Conservation (phyloP, 2,113 vertebrate genomes). For the Aix galericulata region DNA sequence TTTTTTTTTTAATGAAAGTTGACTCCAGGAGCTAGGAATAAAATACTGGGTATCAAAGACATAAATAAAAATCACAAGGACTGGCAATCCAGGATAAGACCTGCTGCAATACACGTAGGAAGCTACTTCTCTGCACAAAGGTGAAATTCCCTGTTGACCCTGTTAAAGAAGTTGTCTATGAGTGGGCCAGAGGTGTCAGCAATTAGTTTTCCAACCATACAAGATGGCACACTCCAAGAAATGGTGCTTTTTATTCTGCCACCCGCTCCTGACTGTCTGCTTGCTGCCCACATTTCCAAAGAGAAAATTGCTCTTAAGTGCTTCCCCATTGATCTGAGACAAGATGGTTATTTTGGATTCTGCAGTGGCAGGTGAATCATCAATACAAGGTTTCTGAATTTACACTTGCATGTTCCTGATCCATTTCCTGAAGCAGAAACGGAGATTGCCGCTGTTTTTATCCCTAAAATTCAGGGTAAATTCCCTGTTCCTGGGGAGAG, state of each 20-base stretch:
- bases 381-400: background rate
- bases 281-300: conserved; percentile 20
- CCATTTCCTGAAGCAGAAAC: background rate
- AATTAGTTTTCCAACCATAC: background rate
- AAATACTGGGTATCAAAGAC: background rate
- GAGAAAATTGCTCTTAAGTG: conserved; percentile 59
- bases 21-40: background rate
- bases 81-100: background rate
- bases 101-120: background rate
- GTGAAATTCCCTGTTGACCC: background rate
- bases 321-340: conserved; percentile 33
- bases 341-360: conserved; percentile 1
- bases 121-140: background rate
- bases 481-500: background rate
- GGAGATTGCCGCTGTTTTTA: background rate
- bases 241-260: background rate
- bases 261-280: background rate
- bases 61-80: background rate
- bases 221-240: background rate
- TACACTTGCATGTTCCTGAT: background rate
- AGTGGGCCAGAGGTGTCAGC: background rate
- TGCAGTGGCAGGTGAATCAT: background rate
- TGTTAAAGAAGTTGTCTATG: background rate
- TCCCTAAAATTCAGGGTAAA: background rate
- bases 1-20: background rate